Percentiles rank a stretch among this genome's conserved stretches.
Evolutionary conservation across 1,140 invertebrate species (phyloP).

Genomic region (Drosophila rufa): DNA sequence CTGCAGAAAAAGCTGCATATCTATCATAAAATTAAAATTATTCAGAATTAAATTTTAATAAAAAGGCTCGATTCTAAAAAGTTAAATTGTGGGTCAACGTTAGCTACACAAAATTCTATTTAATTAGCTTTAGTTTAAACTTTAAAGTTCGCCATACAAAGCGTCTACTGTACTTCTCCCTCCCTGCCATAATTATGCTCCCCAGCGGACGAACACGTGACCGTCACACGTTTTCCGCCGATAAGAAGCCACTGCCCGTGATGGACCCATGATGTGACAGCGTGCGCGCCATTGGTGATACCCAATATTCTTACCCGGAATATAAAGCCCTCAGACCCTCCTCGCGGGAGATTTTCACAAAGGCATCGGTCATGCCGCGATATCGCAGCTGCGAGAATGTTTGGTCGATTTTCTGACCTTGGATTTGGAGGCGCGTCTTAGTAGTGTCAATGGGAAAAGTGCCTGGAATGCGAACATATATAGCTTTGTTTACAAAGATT

Average conservation of each 20-base stretch:
- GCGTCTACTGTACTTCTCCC: not conserved
- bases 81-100: too few species aligned
- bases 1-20: not conserved
- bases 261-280: constrained; percentile 43
- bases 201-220: constrained; percentile 43
- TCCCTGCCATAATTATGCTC: constrained; percentile 10
- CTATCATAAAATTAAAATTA: not conserved
- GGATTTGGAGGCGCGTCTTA: constrained; percentile 97
- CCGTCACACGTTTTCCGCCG: constrained; percentile 54
- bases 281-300: constrained; percentile 14
- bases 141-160: not conserved
- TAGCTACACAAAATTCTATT: too few species aligned
- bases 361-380: constrained; percentile 96
- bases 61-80: too few species aligned
- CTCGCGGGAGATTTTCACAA: constrained; percentile 92
- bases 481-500: constrained; percentile 65
- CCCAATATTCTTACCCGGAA: constrained; percentile 89
- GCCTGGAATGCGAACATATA: constrained; percentile 87
- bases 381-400: constrained; percentile 92
- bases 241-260: constrained; percentile 37
- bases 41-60: not conserved
- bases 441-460: constrained; percentile 99
- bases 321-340: constrained; percentile 93
- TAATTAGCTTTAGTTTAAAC: not conserved
- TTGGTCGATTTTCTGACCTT: constrained; percentile 94